These are phyloP conservation scores for Bilobella aurantiaca DNA, from an alignment of 1,140 invertebrate species.

Conservation along the genomic window DNA sequence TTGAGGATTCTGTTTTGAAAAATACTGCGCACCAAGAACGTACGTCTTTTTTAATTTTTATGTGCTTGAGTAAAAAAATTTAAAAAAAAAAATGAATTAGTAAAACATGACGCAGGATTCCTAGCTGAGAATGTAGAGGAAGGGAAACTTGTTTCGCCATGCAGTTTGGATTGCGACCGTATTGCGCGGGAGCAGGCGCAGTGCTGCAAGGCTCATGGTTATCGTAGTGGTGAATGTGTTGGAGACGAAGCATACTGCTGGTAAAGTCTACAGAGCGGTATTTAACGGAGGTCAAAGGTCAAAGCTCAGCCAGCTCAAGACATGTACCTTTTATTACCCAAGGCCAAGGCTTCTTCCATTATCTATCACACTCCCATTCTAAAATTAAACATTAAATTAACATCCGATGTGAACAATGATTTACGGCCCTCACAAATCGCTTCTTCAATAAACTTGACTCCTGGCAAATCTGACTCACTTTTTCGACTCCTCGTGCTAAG, in stretches of 20 bases:
- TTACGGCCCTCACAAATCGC: not conserved
- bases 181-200: conserved; percentile 1
- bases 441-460: not conserved
- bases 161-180: not conserved
- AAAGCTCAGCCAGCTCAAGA: too few species aligned
- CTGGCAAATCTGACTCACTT: too few species aligned
- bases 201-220: not conserved
- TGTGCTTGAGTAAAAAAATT: too few species aligned
- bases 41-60: too few species aligned
- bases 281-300: not conserved
- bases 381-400: not conserved
- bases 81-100: too few species aligned
- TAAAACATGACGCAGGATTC: too few species aligned
- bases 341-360: too few species aligned
- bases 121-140: not conserved
- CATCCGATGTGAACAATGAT: not conserved
- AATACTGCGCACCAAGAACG: too few species aligned
- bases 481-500: too few species aligned
- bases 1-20: not conserved
- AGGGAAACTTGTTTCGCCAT: not conserved
- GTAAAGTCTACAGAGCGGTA: not conserved
- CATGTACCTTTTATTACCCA: too few species aligned
- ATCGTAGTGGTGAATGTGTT: not conserved
- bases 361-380: not conserved
- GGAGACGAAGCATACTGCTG: not conserved